Base-by-base conservation (phyloP, 2,113 vertebrate species). In the Tetrao urogallus region DNA sequence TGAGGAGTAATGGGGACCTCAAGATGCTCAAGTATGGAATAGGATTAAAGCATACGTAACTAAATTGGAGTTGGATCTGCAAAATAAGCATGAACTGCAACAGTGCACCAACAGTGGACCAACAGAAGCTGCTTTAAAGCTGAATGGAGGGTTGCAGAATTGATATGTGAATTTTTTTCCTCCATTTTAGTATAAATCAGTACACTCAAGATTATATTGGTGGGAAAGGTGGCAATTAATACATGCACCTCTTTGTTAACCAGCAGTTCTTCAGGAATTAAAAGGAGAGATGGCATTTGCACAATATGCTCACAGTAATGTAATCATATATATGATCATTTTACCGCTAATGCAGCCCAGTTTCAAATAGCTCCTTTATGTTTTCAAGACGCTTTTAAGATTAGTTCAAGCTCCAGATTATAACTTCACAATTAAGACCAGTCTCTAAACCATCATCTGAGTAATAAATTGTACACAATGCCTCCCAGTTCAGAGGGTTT, bases 1-100 rank as follows among this genome's bases (percentile, higher is more conserved):
- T 38, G 13, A 82, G 65, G 3, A 81, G 5, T 21, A 72, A 61
- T 7, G 43, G n/a, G 48, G 17, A 73, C 11, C 63, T 65, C 47
- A 64, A 28, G 24, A 30, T 28, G 66, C 28, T 70, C 8, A 58
- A 50, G n/a, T 78, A 45, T 8, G 73, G 73, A 0, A 0, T 20
- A 80, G 48, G 16, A 22, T 34, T 79, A 57, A 75, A 50, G 25
- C 14, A 6, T 57, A 19, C 30, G 36, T 24, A 72, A 70, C 12
- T 40, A 58, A 60, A 38, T 6, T 54, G 88, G 66, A 82, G 76
- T 79, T 57, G 52, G 20, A 70, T 72, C 32, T 70, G 45, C 30
- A 43, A 84, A 89, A 75, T n/a, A 32, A 75, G 16, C 34, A 54
- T 4, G 11, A 72, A 32, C 25, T 70, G 13, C 36, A 91, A n/a